Conservation (phyloP, 2,888 invertebrate species). For the Microctonus hyperodae region DNA sequence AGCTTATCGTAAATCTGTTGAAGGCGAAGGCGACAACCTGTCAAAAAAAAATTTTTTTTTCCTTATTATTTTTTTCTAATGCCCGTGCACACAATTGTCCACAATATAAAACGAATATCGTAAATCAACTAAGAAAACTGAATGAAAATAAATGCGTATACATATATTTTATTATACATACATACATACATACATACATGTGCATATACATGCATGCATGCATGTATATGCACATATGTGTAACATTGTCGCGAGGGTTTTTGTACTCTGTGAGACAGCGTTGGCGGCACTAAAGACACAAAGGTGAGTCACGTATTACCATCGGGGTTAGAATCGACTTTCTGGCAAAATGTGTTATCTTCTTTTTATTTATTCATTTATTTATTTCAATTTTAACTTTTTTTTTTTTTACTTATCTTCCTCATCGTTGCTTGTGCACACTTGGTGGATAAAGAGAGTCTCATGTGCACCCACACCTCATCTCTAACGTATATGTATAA, state of each 20-base stretch:
- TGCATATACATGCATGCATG: slow-evolving; percentile 15
- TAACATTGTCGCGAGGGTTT: slow-evolving; percentile 31
- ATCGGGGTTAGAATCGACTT: slow-evolving; percentile 36
- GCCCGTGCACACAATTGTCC: slow-evolving; percentile 12
- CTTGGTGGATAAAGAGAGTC: slow-evolving; percentile 9
- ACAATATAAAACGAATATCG: slow-evolving; percentile 21
- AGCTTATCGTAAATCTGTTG: slow-evolving; percentile 19
- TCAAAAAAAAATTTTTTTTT: slow-evolving; percentile 8
- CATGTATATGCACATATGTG: slow-evolving; percentile 23
- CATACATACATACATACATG: slow-evolving; percentile 10
- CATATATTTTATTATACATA: not conserved
- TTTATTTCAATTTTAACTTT: not conserved
- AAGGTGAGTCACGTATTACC: slow-evolving; percentile 35
- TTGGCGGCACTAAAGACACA: slow-evolving; percentile 29
- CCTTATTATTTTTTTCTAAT: slow-evolving; percentile 20
- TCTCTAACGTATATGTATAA: slow-evolving; percentile 8
- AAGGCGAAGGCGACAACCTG: slow-evolving; percentile 17
- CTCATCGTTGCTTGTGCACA: not conserved
- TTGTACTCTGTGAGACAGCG: slow-evolving; percentile 32
- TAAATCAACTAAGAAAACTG: slow-evolving; percentile 21
- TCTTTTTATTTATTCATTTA: not conserved
- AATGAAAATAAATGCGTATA: slow-evolving; percentile 16
- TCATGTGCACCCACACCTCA: slow-evolving; percentile 25
- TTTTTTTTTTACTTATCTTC: not conserved
- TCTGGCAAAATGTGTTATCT: slow-evolving; percentile 24